Evolutionary conservation across 2,888 invertebrate genomes (phyloP).

Genomic region (Drosophila maculinotata): DNA sequence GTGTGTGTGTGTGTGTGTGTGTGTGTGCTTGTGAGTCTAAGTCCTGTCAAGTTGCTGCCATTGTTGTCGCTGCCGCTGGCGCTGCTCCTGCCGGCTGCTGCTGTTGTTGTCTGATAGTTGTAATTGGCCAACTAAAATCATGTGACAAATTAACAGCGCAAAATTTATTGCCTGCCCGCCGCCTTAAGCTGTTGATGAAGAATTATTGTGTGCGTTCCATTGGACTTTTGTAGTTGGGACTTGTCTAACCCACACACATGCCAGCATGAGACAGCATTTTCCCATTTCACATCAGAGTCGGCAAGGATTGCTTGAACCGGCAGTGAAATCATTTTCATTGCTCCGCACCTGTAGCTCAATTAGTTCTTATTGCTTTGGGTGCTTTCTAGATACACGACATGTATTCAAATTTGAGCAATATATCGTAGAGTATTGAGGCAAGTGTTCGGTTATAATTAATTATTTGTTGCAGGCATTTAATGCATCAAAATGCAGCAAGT

Average conservation of each 20-base stretch:
- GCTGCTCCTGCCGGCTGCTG: conserved; percentile 17
- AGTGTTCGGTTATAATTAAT: too few species aligned
- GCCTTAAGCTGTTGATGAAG: conserved; percentile 80
- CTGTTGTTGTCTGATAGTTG: conserved; percentile 71
- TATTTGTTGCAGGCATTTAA: too few species aligned
- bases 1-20: conserved; percentile 34
- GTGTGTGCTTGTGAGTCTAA: conserved; percentile 28
- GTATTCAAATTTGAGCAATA: too few species aligned
- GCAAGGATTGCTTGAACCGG: conserved; percentile 29
- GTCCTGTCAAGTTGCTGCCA: conserved; percentile 63
- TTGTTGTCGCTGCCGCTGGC: conserved; percentile 57
- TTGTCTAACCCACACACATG: conserved; percentile 6
- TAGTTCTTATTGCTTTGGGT: too few species aligned
- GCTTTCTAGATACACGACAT: too few species aligned
- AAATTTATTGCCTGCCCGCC: conserved; percentile 81
- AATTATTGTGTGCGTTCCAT: conserved; percentile 70
- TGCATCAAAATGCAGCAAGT: too few species aligned
- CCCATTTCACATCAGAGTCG: conserved; percentile 56
- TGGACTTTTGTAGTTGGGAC: conserved; percentile 14
- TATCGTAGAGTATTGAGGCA: too few species aligned
- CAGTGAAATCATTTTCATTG: conserved; percentile 10
- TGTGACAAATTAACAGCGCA: conserved; percentile 83
- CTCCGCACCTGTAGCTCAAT: too few species aligned
- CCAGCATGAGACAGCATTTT: conserved; percentile 65
- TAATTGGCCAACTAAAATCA: conserved; percentile 82